These are phyloP conservation scores for Gandaritis pyraliata DNA, from an alignment of 2,888 invertebrate species.

Conservation along the genomic window DNA sequence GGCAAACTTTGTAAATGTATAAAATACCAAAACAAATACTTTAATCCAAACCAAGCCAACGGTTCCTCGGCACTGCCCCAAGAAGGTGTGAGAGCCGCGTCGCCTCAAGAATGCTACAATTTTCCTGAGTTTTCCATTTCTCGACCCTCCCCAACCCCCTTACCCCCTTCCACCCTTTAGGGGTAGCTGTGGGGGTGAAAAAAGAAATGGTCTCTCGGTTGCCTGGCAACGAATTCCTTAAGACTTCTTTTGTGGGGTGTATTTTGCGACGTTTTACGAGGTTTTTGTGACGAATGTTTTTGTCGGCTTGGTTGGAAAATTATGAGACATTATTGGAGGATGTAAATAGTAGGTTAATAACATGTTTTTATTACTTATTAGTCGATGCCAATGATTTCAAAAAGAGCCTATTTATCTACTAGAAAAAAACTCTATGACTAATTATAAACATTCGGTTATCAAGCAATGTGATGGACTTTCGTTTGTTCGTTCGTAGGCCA, in stretches of 20 bases:
- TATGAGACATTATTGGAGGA: no score
- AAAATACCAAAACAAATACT: no score
- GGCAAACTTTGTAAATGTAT: no score
- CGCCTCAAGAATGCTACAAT: constrained; percentile 85
- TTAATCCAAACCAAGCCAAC: constrained; percentile 45
- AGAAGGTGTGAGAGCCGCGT: constrained; percentile 83
- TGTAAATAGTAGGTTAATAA: no score
- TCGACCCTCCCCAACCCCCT: constrained; percentile 62
- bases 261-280: constrained; percentile 15
- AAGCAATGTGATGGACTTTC: no score
- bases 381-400: no score
- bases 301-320: neutral
- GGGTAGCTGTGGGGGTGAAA: constrained; percentile 53
- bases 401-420: no score
- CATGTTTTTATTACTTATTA: no score
- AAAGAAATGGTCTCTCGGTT: constrained; percentile 77
- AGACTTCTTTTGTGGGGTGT: constrained; percentile 42
- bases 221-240: constrained; percentile 67
- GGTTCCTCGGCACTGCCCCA: constrained; percentile 59
- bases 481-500: no score
- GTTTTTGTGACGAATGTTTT: constrained; percentile 23
- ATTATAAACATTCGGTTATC: no score
- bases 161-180: constrained; percentile 36
- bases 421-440: no score
- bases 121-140: constrained; percentile 85